A percentile compares a stretch with the other conserved stretches of the same genome.
Conservation (phyloP, 2,888 invertebrate genomes). For the Patella pellucida region DNA sequence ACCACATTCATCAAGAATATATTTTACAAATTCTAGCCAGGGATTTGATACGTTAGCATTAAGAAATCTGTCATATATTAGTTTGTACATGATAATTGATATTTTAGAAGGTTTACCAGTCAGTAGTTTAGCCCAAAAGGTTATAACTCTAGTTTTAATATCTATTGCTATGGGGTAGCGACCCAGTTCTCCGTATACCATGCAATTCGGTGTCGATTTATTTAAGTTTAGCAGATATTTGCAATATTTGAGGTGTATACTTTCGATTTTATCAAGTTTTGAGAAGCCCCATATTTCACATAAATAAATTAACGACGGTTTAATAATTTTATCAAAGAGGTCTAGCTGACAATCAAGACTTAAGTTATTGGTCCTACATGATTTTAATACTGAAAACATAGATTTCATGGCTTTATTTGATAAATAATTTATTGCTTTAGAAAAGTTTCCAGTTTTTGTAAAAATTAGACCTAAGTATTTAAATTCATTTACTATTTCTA, state of each 20-base stretch:
- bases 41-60: neutral
- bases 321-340: neutral
- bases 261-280: neutral
- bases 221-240: slow-evolving; percentile 12
- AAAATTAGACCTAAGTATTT: neutral
- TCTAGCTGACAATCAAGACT: slow-evolving; percentile 11
- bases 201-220: slow-evolving; percentile 4
- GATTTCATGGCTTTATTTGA: neutral
- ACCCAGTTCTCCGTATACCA: slow-evolving; percentile 8
- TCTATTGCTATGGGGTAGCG: neutral
- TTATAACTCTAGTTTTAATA: neutral
- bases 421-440: neutral
- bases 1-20: neutral
- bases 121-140: neutral
- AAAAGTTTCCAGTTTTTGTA: neutral
- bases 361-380: neutral
- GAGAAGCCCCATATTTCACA: slow-evolving; percentile 8
- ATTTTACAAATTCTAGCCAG: neutral
- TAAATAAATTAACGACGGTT: neutral
- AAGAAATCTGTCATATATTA: neutral
- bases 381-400: slow-evolving; percentile 4
- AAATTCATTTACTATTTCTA: too few species aligned
- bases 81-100: neutral
- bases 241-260: neutral
- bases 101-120: neutral